Evolutionary conservation across 2,797 vertebrate species (phyloP).

Genomic region (Oceanodroma leucorhoa): DNA sequence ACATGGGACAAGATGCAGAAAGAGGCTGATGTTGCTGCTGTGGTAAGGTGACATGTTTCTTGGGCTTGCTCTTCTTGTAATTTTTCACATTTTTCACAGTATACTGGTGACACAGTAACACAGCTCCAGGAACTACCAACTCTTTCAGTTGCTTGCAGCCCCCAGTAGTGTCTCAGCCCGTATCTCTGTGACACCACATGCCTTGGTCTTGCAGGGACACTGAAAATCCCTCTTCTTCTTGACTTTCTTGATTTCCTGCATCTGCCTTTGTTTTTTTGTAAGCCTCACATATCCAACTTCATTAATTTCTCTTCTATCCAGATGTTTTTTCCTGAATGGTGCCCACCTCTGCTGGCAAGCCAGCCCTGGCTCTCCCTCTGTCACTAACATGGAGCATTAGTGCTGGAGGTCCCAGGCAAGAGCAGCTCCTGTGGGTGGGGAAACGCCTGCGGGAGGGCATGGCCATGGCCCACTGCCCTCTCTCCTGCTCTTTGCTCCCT

Average conservation of each 20-base stretch:
- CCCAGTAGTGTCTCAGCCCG: not conserved
- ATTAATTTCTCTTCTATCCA: not conserved
- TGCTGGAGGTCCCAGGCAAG: not conserved
- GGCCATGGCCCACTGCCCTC: not conserved
- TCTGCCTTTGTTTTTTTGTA: not conserved
- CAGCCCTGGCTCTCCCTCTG: not conserved
- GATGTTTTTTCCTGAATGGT: not conserved
- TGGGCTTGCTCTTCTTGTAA: not conserved
- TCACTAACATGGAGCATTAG: not conserved
- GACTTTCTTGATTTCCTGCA: not conserved
- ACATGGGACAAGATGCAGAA: not conserved
- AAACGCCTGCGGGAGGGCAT: not conserved
- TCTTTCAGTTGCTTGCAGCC: not conserved
- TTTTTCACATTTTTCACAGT: not conserved
- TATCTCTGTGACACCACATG: fast-evolving
- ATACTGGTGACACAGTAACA: not conserved
- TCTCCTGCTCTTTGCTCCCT: not conserved
- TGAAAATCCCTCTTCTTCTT: not conserved
- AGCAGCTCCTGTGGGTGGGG: not conserved
- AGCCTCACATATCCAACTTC: not conserved
- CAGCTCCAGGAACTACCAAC: not conserved
- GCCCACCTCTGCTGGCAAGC: not conserved
- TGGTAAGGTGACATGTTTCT: not conserved
- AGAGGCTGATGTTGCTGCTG: not conserved
- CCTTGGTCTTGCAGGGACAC: not conserved